phyloP scores from a whole-genome alignment of 2,888 invertebrate species.

The Pilophorus perplexus region DNA sequence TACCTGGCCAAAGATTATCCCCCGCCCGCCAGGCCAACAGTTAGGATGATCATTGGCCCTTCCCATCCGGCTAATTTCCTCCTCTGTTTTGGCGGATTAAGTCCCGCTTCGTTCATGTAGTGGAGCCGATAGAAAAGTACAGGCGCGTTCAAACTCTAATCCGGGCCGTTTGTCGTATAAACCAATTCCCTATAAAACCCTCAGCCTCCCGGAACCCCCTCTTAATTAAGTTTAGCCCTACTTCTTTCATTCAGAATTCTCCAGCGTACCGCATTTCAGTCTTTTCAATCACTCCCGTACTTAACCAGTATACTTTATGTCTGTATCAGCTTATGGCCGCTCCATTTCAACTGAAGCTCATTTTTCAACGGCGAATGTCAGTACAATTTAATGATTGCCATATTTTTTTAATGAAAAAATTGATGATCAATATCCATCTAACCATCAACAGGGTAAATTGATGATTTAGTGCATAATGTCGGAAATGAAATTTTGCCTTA shows the following conservation, averaged over 20 bases:
- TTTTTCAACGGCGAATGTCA: too few relatives aligned
- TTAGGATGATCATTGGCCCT: conserved; percentile 4
- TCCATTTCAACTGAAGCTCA: too few relatives aligned
- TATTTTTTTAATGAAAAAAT: too few relatives aligned
- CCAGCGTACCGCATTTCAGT: conserved; percentile 10
- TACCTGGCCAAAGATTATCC: conserved; percentile 11
- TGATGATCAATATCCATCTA: too few relatives aligned
- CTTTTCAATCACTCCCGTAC: conserved; percentile 10
- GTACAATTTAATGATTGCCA: too few relatives aligned
- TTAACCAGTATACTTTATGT: too few relatives aligned
- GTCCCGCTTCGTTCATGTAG: conserved; percentile 10
- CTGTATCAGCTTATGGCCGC: too few relatives aligned
- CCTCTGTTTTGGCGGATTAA: conserved; percentile 9
- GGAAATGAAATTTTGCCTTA: too few relatives aligned
- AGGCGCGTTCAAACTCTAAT: conserved; percentile 28
- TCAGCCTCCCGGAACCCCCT: neutral
- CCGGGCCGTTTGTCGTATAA: conserved; percentile 38
- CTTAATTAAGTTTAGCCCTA: conserved; percentile 30
- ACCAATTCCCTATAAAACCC: conserved; percentile 36
- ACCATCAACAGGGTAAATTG: too few relatives aligned
- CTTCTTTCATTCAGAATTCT: conserved; percentile 26
- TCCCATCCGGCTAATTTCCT: conserved; percentile 5
- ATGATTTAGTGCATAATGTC: too few relatives aligned
- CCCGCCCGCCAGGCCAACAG: neutral
- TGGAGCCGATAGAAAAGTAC: conserved; percentile 25